These are phyloP conservation scores for Ptychoptera albimana DNA, from an alignment of 2,888 invertebrate genomes.

Conservation along the genomic window DNA sequence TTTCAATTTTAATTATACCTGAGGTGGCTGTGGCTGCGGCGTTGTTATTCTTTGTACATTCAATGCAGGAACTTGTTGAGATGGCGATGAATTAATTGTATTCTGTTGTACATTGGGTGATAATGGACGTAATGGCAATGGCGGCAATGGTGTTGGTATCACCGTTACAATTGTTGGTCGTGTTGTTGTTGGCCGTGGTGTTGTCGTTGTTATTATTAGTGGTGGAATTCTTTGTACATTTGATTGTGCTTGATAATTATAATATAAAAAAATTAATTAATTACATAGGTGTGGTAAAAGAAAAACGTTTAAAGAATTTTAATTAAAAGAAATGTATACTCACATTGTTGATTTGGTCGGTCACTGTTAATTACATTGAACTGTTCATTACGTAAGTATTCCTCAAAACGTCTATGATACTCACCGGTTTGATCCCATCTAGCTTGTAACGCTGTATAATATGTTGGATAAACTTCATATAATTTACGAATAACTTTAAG, in stretches of 20 bases:
- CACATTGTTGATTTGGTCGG: background rate
- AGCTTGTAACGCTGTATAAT: slow-evolving; percentile 47
- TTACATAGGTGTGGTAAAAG: background rate
- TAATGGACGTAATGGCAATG: background rate
- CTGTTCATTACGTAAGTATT: slow-evolving; percentile 16
- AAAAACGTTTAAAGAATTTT: too few relatives aligned
- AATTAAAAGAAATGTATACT: too few relatives aligned
- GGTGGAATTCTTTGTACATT: slow-evolving; percentile 4
- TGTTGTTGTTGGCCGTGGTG: slow-evolving; percentile 3
- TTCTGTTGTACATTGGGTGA: background rate
- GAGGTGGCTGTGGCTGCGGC: too few relatives aligned
- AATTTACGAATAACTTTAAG: slow-evolving; percentile 52
- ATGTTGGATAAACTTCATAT: slow-evolving; percentile 41
- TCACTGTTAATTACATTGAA: slow-evolving; percentile 15
- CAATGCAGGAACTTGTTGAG: too few relatives aligned
- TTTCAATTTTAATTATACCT: too few relatives aligned
- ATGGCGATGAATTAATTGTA: background rate
- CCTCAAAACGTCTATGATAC: slow-evolving; percentile 36
- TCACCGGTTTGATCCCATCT: slow-evolving; percentile 59
- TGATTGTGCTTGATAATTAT: slow-evolving; percentile 5
- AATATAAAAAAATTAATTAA: background rate
- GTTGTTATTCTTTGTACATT: too few relatives aligned
- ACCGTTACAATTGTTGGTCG: background rate
- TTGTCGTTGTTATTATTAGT: slow-evolving; percentile 1
- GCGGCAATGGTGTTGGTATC: background rate